These are phyloP conservation scores for Sander lucioperca DNA, from an alignment of 2,113 vertebrate species.

Conservation along the genomic window DNA sequence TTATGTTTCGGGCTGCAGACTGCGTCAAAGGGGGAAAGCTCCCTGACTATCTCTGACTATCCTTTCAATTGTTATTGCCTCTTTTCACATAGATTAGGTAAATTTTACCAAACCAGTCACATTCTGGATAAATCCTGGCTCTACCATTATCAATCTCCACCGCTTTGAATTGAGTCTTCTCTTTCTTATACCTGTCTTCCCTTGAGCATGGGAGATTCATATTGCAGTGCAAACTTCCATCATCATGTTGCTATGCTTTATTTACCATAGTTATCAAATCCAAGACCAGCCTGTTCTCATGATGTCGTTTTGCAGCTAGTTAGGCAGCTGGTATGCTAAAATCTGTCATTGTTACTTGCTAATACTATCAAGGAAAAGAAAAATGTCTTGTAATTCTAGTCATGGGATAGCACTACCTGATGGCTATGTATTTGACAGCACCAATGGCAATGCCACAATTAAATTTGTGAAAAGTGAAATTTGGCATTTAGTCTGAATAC, in stretches of 20 bases:
- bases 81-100: neutral
- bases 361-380: neutral
- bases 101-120: neutral
- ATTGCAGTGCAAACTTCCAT: neutral
- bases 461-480: slow-evolving; percentile 1
- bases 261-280: neutral
- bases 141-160: neutral
- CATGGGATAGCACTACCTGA: neutral
- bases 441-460: neutral
- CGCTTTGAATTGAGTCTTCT: neutral
- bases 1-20: neutral
- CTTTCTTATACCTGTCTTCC: neutral
- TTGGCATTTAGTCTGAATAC: neutral
- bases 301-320: neutral
- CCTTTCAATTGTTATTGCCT: neutral
- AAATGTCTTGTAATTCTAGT: too few species aligned
- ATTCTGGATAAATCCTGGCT: neutral
- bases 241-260: neutral
- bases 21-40: neutral
- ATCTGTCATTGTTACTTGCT: neutral
- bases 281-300: neutral
- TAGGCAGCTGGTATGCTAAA: neutral
- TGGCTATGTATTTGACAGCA: neutral
- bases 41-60: neutral
- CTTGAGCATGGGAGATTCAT: neutral